A percentile compares a stretch with the other conserved stretches of the same genome.
phyloP scores from a whole-genome alignment of 2,888 invertebrate species.

The Parnassius orleans region DNA sequence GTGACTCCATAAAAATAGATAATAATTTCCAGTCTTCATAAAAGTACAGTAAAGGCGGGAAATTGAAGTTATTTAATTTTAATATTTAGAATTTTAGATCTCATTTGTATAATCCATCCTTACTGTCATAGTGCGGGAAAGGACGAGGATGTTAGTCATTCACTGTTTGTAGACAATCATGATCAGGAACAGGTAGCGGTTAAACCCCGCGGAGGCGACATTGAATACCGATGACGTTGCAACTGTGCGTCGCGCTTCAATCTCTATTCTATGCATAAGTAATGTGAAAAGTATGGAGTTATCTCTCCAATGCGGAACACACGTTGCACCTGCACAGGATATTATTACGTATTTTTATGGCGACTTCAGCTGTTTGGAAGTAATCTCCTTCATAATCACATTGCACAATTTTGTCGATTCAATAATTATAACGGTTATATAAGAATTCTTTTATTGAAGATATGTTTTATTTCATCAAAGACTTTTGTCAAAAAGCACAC shows the following conservation, averaged over 20 bases:
- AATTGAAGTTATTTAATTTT: too few relatives aligned
- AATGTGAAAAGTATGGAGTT: slow-evolving; percentile 78
- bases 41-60: too few relatives aligned
- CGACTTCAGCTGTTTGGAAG: slow-evolving; percentile 42
- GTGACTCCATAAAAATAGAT: too few relatives aligned
- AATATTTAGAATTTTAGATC: not conserved
- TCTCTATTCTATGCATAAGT: slow-evolving; percentile 79
- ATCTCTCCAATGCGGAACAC: slow-evolving; percentile 62
- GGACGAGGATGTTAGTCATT: slow-evolving; percentile 43
- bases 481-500: too few relatives aligned
- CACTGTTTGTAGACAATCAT: slow-evolving; percentile 70
- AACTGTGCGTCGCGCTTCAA: slow-evolving; percentile 73
- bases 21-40: too few relatives aligned
- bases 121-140: slow-evolving; percentile 33
- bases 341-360: slow-evolving; percentile 58
- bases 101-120: slow-evolving; percentile 29
- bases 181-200: slow-evolving; percentile 60
- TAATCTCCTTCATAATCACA: too few relatives aligned
- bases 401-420: too few relatives aligned
- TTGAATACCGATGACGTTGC: slow-evolving; percentile 74
- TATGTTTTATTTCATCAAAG: too few relatives aligned
- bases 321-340: slow-evolving; percentile 60
- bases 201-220: slow-evolving; percentile 61
- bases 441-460: too few relatives aligned
- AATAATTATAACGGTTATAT: too few relatives aligned